Percentiles rank a stretch among this genome's conserved stretches.
These are phyloP conservation scores for Podabrus alpinus DNA, from an alignment of 2,888 invertebrate species.

Conservation along the genomic window DNA sequence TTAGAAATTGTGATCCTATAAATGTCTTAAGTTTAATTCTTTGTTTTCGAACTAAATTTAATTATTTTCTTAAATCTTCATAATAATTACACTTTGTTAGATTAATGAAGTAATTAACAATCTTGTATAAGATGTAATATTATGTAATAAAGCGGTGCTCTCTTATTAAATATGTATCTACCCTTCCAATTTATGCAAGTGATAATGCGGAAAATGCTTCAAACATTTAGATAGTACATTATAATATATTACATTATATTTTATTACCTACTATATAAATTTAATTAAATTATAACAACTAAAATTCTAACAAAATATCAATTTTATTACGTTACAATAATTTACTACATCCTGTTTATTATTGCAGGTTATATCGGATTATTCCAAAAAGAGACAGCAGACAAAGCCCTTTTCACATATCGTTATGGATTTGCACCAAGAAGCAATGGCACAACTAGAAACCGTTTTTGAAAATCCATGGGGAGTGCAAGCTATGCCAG, in stretches of 20 bases:
- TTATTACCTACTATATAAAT: neutral
- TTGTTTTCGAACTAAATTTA: neutral
- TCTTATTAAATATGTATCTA: neutral
- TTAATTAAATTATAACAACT: neutral
- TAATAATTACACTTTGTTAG: conserved; percentile 2
- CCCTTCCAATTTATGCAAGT: neutral
- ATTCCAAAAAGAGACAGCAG: conserved; percentile 60
- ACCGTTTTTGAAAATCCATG: conserved; percentile 48
- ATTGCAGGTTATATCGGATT: conserved; percentile 63
- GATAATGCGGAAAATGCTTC: neutral
- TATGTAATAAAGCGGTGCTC: neutral
- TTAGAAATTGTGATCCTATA: neutral
- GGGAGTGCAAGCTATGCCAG: conserved; percentile 52
- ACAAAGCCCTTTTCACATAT: conserved; percentile 65
- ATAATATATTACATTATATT: neutral
- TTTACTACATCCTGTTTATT: conserved; percentile 15
- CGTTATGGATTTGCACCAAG: conserved; percentile 64
- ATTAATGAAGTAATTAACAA: neutral
- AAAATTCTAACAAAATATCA: neutral
- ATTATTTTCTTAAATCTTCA: neutral
- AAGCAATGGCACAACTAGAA: conserved; percentile 55
- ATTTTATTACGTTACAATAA: neutral
- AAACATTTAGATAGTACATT: neutral
- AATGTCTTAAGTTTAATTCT: neutral
- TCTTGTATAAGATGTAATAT: neutral